A percentile compares a stretch with the other conserved stretches of the same genome.
These are phyloP conservation scores for Characodon lateralis DNA, from an alignment of 2,797 vertebrate species.

Conservation along the genomic window DNA sequence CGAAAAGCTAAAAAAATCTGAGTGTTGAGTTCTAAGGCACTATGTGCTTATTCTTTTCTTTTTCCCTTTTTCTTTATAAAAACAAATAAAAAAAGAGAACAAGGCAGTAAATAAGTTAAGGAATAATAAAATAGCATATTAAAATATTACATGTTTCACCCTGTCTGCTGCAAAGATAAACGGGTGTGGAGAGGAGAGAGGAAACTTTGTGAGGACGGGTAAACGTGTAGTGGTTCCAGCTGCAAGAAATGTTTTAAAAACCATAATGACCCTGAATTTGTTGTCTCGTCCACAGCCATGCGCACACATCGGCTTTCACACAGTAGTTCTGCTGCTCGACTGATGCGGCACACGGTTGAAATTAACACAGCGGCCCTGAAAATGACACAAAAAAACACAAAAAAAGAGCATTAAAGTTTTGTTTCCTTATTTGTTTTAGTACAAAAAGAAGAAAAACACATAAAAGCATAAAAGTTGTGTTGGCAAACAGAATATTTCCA, in stretches of 20 bases:
- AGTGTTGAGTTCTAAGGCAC: conserved; percentile 39
- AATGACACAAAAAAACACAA: conserved; percentile 23
- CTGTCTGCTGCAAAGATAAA: conserved; percentile 1
- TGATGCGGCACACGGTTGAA: conserved; percentile 87
- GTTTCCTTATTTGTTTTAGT: neutral
- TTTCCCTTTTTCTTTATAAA: neutral
- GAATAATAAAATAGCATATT: conserved; percentile 10
- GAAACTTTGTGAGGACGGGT: conserved; percentile 15
- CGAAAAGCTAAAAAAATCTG: conserved; percentile 59
- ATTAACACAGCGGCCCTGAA: conserved; percentile 94
- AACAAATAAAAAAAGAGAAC: neutral
- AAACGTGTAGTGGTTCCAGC: conserved; percentile 52
- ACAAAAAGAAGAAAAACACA: neutral
- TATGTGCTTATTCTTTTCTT: neutral
- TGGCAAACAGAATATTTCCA: neutral
- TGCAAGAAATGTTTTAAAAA: conserved; percentile 35
- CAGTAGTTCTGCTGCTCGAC: conserved; percentile 50
- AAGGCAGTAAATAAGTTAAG: conserved; percentile 46
- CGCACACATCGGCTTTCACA: conserved; percentile 18
- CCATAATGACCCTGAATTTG: conserved; percentile 21
- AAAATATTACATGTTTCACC: conserved; percentile 9
- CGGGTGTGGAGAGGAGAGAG: neutral
- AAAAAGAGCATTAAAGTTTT: neutral
- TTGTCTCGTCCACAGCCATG: conserved; percentile 29
- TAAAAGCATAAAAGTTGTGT: neutral